Evolutionary conservation across 2,888 invertebrate species (phyloP).

Genomic region (Dugesia japonica): DNA sequence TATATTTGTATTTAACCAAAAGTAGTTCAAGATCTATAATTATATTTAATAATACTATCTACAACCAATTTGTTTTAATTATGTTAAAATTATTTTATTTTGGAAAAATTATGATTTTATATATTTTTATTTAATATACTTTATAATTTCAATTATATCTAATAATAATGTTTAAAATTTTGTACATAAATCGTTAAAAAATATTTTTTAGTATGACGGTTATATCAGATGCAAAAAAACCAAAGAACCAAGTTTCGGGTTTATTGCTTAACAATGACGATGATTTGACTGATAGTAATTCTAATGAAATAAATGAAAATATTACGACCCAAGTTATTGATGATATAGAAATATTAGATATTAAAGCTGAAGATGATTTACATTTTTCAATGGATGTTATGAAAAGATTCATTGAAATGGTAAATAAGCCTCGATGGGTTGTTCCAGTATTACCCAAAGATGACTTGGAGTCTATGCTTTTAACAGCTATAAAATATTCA

Average conservation of each 20-base stretch:
- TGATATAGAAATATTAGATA: neutral
- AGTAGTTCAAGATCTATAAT: no score
- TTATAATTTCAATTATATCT: no score
- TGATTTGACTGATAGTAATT: neutral
- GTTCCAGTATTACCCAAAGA: constrained; percentile 89
- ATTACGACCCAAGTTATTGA: neutral
- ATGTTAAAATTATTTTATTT: neutral
- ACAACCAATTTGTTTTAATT: neutral
- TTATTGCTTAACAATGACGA: neutral
- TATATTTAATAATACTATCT: no score
- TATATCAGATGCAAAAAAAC: constrained; percentile 13
- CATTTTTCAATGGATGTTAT: constrained; percentile 72
- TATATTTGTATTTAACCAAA: no score
- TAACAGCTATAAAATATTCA: neutral
- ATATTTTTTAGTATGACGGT: constrained; percentile 1
- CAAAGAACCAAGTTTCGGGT: neutral
- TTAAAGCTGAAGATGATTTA: neutral
- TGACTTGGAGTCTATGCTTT: constrained; percentile 56
- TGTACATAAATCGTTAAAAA: neutral
- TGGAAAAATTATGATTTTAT: neutral
- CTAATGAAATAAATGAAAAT: neutral
- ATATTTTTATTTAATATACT: no score
- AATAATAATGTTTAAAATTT: no score
- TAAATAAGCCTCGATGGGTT: constrained; percentile 84
- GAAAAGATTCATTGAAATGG: constrained; percentile 77